These are phyloP conservation scores for Morpho achilles DNA, from an alignment of 2,888 invertebrate species.

Conservation along the genomic window DNA sequence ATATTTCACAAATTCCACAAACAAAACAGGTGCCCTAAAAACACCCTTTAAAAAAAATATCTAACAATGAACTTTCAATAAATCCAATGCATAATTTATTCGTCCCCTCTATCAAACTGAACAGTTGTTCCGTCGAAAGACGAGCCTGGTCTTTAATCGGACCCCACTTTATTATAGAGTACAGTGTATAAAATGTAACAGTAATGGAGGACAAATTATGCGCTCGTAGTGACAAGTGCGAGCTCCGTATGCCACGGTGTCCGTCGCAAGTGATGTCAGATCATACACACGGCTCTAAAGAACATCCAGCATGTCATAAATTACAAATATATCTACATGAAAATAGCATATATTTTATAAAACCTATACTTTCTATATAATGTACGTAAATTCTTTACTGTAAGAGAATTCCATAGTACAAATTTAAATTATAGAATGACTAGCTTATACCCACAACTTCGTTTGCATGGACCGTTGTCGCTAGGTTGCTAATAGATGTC, in stretches of 20 bases:
- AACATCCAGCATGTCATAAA: background rate
- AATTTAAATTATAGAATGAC: too few relatives aligned
- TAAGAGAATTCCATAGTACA: too few relatives aligned
- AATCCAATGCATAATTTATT: conserved; percentile 73
- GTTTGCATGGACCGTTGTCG: too few relatives aligned
- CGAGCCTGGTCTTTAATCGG: conserved; percentile 68
- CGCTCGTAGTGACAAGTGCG: conserved; percentile 66
- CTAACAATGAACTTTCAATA: conserved; percentile 68
- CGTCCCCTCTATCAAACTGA: conserved; percentile 43
- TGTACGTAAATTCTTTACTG: too few relatives aligned
- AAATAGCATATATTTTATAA: too few relatives aligned
- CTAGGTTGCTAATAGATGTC: too few relatives aligned
- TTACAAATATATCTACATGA: too few relatives aligned
- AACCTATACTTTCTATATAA: too few relatives aligned
- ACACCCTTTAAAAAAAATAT: conserved; percentile 53
- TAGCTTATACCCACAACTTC: too few relatives aligned
- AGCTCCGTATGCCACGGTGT: conserved; percentile 72
- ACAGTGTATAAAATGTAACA: conserved; percentile 52
- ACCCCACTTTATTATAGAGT: conserved; percentile 63
- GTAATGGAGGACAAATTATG: conserved; percentile 76
- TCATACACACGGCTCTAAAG: conserved; percentile 38
- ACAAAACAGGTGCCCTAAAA: conserved; percentile 51
- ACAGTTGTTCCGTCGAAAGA: conserved; percentile 72
- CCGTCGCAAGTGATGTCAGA: conserved; percentile 49
- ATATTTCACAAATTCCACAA: conserved; percentile 26